Evolutionary conservation across 2,113 vertebrate genomes (phyloP).

Genomic region (Alaudala cheleensis): DNA sequence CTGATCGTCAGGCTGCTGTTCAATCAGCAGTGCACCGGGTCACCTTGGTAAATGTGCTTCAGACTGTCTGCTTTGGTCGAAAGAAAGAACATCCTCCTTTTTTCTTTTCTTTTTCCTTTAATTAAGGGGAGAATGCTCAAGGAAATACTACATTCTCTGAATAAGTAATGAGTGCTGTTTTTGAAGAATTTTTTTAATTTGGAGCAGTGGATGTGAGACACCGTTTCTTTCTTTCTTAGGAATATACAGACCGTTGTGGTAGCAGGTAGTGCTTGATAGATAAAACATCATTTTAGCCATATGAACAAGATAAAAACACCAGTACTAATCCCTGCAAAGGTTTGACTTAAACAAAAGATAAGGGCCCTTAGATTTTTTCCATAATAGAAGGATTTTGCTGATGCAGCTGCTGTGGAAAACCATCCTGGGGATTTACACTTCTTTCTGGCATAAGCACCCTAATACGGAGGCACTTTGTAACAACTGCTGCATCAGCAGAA

Average conservation of each 20-base stretch:
- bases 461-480: neutral
- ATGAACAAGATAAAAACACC: neutral
- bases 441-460: neutral
- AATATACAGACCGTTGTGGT: neutral
- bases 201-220: neutral
- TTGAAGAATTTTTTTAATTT: neutral
- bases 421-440: neutral
- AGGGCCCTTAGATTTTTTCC: neutral
- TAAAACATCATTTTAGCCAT: neutral
- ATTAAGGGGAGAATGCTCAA: neutral
- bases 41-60: neutral
- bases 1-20: neutral
- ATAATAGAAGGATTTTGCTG: constrained; percentile 8
- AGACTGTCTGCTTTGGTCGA: neutral
- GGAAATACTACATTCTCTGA: neutral
- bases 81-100: neutral
- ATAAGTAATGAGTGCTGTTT: neutral
- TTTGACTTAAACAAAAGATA: neutral
- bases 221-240: neutral
- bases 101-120: neutral
- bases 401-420: neutral
- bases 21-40: neutral
- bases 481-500: constrained; percentile 20
- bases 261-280: neutral
- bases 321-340: neutral